phyloP scores from a whole-genome alignment of 1,140 invertebrate species.

The Pseudachorutes palmiensis region DNA sequence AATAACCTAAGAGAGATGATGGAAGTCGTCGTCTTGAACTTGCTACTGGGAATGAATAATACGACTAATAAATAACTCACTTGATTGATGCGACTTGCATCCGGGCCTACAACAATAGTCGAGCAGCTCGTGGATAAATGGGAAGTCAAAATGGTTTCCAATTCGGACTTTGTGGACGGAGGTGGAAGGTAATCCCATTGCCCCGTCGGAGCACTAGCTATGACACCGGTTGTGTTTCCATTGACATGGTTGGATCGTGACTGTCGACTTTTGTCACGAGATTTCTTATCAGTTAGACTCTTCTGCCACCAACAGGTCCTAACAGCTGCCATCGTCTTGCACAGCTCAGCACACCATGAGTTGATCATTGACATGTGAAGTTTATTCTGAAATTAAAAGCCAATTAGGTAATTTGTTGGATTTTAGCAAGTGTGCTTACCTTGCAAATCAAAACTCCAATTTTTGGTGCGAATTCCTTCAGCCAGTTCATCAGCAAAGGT shows the following conservation, averaged over 20 bases:
- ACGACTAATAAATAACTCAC: constrained; percentile 13
- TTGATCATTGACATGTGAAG: constrained; percentile 37
- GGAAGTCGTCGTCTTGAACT: no score
- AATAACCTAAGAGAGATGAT: constrained; percentile 25
- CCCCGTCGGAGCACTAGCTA: not conserved
- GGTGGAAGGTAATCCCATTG: constrained; percentile 7
- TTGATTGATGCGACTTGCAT: constrained; percentile 29
- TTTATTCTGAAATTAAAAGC: constrained; percentile 25
- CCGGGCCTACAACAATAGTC: constrained; percentile 31
- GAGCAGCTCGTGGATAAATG: constrained; percentile 30
- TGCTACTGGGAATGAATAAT: not conserved
- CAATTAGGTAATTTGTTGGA: not conserved
- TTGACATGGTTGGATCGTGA: not conserved
- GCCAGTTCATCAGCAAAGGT: constrained; percentile 34
- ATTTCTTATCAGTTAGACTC: not conserved
- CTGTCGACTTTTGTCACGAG: not conserved
- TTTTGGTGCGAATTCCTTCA: constrained; percentile 36
- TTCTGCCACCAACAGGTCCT: constrained; percentile 31
- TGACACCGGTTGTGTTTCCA: not conserved
- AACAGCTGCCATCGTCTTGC: constrained; percentile 33
- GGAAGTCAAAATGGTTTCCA: constrained; percentile 27
- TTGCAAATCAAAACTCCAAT: constrained; percentile 35
- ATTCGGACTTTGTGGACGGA: constrained; percentile 10
- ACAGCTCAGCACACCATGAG: constrained; percentile 38
- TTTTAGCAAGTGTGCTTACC: constrained; percentile 22